Base-by-base conservation (phyloP, 2,113 vertebrate genomes). In the Nothocercus nigrocapillus region DNA sequence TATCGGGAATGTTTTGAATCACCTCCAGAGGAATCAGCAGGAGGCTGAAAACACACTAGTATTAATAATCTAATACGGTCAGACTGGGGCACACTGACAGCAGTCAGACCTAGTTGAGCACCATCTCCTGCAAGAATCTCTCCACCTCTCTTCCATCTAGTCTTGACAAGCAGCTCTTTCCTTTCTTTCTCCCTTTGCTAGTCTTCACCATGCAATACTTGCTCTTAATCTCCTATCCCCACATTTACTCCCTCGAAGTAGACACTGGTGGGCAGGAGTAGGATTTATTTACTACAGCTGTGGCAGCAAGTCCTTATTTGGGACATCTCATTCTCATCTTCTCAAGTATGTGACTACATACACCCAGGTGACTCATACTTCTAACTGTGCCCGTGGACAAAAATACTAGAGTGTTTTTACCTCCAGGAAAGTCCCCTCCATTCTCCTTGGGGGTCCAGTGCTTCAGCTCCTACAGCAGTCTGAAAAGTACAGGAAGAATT, bases 401-500 rank as follows among this genome's bases (percentile, higher is more conserved):
- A 83, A 72, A 9, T 1, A 68, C 40, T 25, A 32, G 77, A 86
- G 28, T 9, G 30, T 72, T 80, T 82, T 98, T 84, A 99, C 99
- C 99, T 99, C 99, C 99, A 99, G 11, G 99, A 98, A 36, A 99
- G 97, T 7, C 99, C 99, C 87, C 96, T 98, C 97, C 98, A 98
- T 70, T 98, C 97, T 3, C 79, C 97, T 22, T 14, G 13, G 2
- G 97, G 59, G 70, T 98, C 73, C 7, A 94, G 93, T 63, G 98
- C 94, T 74, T 95, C 98, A 11, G 98, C 99, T 93, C 99, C 99
- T 78, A 96, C 96, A 3, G 95, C 99, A 51, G 98, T 96, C 99
- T 99, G 89, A 62, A 95, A 96, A 92, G 62, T 44, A 58, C 44
- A 24, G 79, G 70, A 90, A 64, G 38, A 74, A 87, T 10, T 0